These are phyloP conservation scores for Ochropleura leucogaster DNA, from an alignment of 2,888 invertebrate species.

Conservation along the genomic window DNA sequence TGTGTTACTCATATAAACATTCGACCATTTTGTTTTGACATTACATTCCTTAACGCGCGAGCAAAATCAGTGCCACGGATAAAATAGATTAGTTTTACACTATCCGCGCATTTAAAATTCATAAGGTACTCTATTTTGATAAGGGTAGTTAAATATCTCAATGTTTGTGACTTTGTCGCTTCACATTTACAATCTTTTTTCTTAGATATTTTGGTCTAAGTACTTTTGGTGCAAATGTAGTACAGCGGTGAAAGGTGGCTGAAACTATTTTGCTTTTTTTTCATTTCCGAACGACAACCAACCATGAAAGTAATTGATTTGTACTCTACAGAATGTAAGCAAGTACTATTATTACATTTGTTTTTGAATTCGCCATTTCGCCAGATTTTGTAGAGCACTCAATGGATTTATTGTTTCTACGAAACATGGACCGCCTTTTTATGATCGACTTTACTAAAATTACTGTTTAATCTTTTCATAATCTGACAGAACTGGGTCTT, in stretches of 20 bases:
- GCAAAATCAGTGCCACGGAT: constrained; percentile 9
- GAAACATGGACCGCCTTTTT: constrained; percentile 4
- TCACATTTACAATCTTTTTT: too few relatives aligned
- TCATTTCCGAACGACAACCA: background rate
- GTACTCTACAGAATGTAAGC: too few relatives aligned
- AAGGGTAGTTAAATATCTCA: background rate
- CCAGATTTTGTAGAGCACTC: constrained; percentile 20
- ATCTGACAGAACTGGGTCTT: background rate
- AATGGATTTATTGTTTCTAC: constrained; percentile 13
- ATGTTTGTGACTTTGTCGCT: background rate
- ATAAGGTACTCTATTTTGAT: background rate
- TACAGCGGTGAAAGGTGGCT: background rate
- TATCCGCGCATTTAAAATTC: background rate
- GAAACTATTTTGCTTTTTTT: background rate
- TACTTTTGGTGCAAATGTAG: background rate
- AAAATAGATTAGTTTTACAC: constrained; percentile 13
- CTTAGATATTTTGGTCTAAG: background rate
- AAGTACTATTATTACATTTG: background rate
- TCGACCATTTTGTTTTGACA: constrained; percentile 45
- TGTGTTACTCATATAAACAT: constrained; percentile 11
- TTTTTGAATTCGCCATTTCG: background rate
- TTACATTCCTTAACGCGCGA: constrained; percentile 25
- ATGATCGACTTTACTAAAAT: constrained; percentile 22
- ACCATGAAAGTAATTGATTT: background rate
- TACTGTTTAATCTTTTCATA: constrained; percentile 12